Base-by-base conservation (phyloP, 2,888 invertebrate genomes). In the Melikaiella ostensackeni region DNA sequence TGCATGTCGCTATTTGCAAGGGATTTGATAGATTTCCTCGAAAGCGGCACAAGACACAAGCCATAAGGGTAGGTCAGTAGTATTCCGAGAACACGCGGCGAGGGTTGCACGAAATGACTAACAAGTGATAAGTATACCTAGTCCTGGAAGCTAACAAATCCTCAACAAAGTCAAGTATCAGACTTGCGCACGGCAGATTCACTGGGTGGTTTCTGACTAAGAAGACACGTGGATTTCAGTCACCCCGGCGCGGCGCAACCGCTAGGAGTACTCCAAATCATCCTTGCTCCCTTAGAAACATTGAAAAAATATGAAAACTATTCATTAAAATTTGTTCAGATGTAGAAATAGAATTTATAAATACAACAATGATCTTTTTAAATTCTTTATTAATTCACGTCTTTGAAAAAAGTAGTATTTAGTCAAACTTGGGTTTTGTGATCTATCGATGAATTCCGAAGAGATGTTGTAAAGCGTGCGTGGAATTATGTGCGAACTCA, bases 181-280 rank as follows among this genome's bases (percentile, higher is more conserved):
- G 81, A 86, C 89, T 89, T 89, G 89, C 89, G 89, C 89, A 77
- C 59, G 81, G 75, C 35, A 63, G 55, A 63, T 21, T 46, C 77
- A 82, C 81, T 27, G 24, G 27, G 24, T 11, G 59, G 24, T 27
- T 27, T 59, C 59, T 59, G 64, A 63, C 64, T 57, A 85, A 87
- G 88, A 84, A 85, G 86, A 83, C 89, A 89, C 89, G 89, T 89
- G 89, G 88, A 85, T 85, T 84, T 82, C 88, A 89, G 89, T 89
- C 85, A 86, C 84, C 84, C 87, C 86, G 86, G 86, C 84, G 27
- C 86, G 86, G 87, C 83, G 27, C 5, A 59, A 59, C 83, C 84
- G 86, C 84, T 84, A 86, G 86, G 86, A 84, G 80, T 24, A 24
- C 13, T 16, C 42, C 35, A 57, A 6, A 57, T 30, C n/a, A 13